Evolutionary conservation across 2,888 invertebrate species (phyloP), one percentile per base, ranked within the genome.

Genomic region (Athalia rosae): DNA sequence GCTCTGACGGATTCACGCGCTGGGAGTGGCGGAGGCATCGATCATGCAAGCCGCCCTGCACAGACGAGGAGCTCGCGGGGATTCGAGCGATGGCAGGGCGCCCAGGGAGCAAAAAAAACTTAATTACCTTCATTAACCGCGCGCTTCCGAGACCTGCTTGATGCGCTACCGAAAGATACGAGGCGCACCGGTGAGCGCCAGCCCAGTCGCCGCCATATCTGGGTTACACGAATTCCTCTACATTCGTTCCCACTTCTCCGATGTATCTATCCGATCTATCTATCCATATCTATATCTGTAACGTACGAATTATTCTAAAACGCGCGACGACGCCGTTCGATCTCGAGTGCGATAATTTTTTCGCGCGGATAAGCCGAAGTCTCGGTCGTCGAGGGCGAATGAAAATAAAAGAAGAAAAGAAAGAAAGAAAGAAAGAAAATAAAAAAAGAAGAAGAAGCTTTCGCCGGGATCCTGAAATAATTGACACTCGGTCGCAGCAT

Each of bases 71-170:
- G 76, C 73, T 79, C 77, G 77, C 77, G 79, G 77, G 79, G 63
- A 84, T 84, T 74, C 47, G 61, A 74, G 61, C 58, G 71, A 74
- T 74, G 62, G 82, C 84, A 84, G 86, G 86, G 43, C 69, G 69
- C 62, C 71, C 69, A 45, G 45, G 73, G 9, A 48, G 67, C 71
- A 63, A 53, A 71, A 89, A 89, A 89, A 89, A 89, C 89, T 88
- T 89, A 89, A 89, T 89, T 89, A 89, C 88, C 85, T 89, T 89
- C 87, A 88, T 89, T 89, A 89, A 87, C 84, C 83, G 85, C 83
- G 78, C 83, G 84, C 84, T 81, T 81, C 82, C 81, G 79, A 73
- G 80, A 28, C 61, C 74, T 74, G 61, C 61, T 74, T 74, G 74
- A 74, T 74, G 74, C 74, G 74, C 74, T 74, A 74, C 74, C 62